phyloP scores from a whole-genome alignment of 2,113 vertebrate species.

The cat (Felis catus) region DNA sequence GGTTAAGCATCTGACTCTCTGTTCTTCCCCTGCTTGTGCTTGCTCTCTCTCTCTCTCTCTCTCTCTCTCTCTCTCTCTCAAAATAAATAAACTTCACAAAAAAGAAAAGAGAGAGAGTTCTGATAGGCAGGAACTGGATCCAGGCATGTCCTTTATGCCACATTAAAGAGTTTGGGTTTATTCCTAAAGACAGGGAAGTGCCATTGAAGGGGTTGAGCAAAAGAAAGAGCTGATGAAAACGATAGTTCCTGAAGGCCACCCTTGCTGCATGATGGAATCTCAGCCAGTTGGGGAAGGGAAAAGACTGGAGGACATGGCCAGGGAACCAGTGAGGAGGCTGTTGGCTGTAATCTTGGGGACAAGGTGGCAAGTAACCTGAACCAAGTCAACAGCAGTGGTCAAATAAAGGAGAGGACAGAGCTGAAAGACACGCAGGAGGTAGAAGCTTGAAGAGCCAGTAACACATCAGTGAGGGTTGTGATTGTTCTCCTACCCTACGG shows the following conservation, averaged over 20 bases:
- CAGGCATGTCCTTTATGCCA: background rate
- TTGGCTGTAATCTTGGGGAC: background rate
- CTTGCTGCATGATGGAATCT: background rate
- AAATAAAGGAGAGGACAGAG: background rate
- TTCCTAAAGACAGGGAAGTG: background rate
- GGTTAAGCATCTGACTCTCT: too few relatives aligned
- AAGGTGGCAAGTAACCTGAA: background rate
- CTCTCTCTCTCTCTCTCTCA: too few relatives aligned
- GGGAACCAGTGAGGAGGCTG: background rate
- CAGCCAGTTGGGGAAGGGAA: background rate
- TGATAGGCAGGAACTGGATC: background rate
- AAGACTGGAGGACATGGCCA: background rate
- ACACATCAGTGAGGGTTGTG: fast-evolving
- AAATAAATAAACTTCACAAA: too few relatives aligned
- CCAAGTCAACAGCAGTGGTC: background rate
- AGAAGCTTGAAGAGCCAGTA: background rate
- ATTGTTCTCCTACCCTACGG: fast-evolving
- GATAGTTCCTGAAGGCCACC: background rate
- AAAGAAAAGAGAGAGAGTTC: background rate
- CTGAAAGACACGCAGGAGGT: background rate
- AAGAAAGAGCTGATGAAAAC: background rate
- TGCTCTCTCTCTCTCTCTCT: too few relatives aligned
- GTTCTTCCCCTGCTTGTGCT: too few relatives aligned
- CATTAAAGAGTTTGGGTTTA: background rate
- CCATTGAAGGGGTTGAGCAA: background rate